phyloP scores from a whole-genome alignment of 2,888 invertebrate species.

The Dimorphilus gyrociliatus region DNA sequence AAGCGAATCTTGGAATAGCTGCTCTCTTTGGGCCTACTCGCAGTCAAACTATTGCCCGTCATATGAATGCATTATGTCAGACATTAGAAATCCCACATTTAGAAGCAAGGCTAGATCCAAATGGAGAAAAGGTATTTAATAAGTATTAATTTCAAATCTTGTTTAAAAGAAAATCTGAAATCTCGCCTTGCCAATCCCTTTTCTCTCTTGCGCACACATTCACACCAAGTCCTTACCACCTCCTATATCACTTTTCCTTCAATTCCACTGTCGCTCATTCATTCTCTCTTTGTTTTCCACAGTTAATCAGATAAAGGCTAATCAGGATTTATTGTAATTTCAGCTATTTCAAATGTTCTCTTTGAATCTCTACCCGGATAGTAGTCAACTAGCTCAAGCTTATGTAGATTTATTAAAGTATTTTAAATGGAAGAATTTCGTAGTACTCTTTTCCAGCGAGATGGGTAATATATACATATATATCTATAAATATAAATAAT shows the following conservation, averaged over 20 bases:
- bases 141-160: slow-evolving; percentile 1
- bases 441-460: slow-evolving; percentile 8
- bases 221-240: too few species aligned
- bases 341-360: too few species aligned
- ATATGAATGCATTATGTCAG: slow-evolving; percentile 14
- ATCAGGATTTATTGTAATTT: too few species aligned
- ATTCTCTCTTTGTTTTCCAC: too few species aligned
- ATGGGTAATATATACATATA: not conserved
- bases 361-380: slow-evolving; percentile 12
- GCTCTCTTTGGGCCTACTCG: slow-evolving; percentile 12
- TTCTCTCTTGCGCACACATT: too few species aligned
- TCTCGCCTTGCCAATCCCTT: slow-evolving; percentile 6
- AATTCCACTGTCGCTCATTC: too few species aligned
- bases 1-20: slow-evolving; percentile 15
- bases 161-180: not conserved
- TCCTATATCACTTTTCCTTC: too few species aligned
- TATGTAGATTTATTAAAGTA: slow-evolving; percentile 10
- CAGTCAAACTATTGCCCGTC: slow-evolving; percentile 6
- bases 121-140: slow-evolving; percentile 2
- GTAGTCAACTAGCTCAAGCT: slow-evolving; percentile 7
- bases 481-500: not conserved
- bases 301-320: too few species aligned
- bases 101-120: slow-evolving; percentile 7
- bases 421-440: slow-evolving; percentile 11
- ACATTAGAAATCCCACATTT: slow-evolving; percentile 12